Evolutionary conservation across 92 coral and sea anemone genomes (phyloP), one percentile per base, ranked within the genome.

Genomic region (Heteractis magnifica): DNA sequence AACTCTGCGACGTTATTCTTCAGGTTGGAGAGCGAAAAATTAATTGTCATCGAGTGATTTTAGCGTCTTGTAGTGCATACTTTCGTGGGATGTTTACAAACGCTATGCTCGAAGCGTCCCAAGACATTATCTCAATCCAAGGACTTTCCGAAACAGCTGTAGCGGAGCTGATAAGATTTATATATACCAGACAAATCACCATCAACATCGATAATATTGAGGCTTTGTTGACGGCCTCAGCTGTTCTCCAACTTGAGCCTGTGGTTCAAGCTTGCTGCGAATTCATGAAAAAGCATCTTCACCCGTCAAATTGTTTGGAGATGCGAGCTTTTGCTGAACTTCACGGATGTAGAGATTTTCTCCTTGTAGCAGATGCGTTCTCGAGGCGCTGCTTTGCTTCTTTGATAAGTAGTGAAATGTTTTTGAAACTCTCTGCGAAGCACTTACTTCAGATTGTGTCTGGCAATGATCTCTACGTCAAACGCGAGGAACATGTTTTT

Each of bases 11-110:
- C 86, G 98, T 96, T 5, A 81, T 91, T 4, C 85, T 96, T 23
- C 85, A 88, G 71, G 97, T 90, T 62, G 98, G 97, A 79, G 97
- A 96, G 50, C 84, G 86, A 64, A 94, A 88, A 77, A 87, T 96
- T 0, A 92, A 86, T 56, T 94, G 98, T 70, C 99, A 96, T 79
- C 98, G 99, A 4, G 95, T 96, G 44, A 92, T 96, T 72, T 78
- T 96, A 83, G 97, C 99, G 34, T 90, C 98, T 4, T 93, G 97
- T 77, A 94, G 99, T 77, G 90, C 98, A 5, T 96, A 96, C 78
- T 96, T 96, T 77, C 98, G 95, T 18, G 94, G 98, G 48, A 96
- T 96, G 99, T 96, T 96, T 78, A 96, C 97, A 53, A 96, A 89
- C 80, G 89, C 93, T 74, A 96, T 96, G 99, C 82, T 90, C 3